phyloP scores from a whole-genome alignment of 2,113 vertebrate genomes.

The Tragelaphus imberbis region DNA sequence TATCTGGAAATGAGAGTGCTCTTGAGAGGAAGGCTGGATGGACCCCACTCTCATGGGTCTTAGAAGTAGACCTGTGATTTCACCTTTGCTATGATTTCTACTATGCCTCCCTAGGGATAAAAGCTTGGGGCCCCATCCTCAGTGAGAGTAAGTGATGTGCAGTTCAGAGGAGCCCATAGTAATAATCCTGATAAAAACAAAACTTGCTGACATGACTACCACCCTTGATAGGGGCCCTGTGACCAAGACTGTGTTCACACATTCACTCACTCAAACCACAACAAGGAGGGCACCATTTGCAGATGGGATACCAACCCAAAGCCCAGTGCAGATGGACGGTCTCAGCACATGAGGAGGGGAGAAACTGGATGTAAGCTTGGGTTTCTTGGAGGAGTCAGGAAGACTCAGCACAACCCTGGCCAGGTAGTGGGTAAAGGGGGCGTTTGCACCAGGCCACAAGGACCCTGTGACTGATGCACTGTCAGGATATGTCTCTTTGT shows the following conservation, averaged over 20 bases:
- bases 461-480: not conserved
- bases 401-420: not conserved
- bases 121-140: not conserved
- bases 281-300: not conserved
- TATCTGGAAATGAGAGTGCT: not conserved
- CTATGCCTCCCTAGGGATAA: not conserved
- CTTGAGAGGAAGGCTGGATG: not conserved
- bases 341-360: not conserved
- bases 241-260: not conserved
- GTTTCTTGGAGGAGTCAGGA: not conserved
- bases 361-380: not conserved
- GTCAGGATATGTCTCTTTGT: not conserved
- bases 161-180: not conserved
- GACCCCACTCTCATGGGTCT: not conserved
- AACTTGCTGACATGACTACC: not conserved
- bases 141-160: not conserved
- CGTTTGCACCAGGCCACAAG: not conserved
- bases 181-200: not conserved
- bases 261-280: not conserved
- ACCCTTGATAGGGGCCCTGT: not conserved
- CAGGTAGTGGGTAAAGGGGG: rapidly evolving
- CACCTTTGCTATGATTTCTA: not conserved
- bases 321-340: not conserved
- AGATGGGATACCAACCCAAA: not conserved
- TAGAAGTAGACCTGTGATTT: not conserved